Percentiles rank a stretch among this genome's conserved stretches.
Conservation (phyloP, 1,140 invertebrate genomes). For the Homalodisca vitripennis region DNA sequence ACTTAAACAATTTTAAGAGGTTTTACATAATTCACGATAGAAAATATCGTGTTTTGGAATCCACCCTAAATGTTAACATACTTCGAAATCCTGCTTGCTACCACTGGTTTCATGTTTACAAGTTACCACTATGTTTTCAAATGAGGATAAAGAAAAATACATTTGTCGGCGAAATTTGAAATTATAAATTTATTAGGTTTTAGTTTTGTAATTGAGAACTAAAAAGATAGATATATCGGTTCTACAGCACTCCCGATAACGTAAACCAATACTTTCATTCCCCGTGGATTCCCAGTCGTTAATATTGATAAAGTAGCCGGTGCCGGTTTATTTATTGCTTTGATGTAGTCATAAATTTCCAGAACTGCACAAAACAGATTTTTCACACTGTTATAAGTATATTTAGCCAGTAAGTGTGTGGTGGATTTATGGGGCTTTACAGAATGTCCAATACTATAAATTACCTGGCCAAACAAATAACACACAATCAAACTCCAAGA, state of each 20-base stretch:
- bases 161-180: neutral
- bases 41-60: too few species aligned
- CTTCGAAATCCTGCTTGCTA: neutral
- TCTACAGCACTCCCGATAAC: neutral
- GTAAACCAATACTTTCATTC: neutral
- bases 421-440: too few species aligned
- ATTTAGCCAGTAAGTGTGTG: too few species aligned
- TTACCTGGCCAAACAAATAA: too few species aligned
- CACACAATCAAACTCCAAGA: too few species aligned
- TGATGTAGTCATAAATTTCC: neutral
- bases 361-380: neutral
- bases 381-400: neutral
- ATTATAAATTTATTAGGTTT: neutral
- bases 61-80: neutral
- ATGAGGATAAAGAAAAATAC: neutral
- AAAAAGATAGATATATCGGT: neutral
- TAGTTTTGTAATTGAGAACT: neutral
- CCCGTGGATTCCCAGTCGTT: neutral
- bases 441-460: too few species aligned
- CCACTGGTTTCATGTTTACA: neutral
- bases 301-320: neutral
- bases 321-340: neutral
- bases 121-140: neutral
- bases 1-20: too few species aligned
- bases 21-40: too few species aligned